phyloP scores from a whole-genome alignment of 2,113 vertebrate species.

The Megaleporinus macrocephalus region DNA sequence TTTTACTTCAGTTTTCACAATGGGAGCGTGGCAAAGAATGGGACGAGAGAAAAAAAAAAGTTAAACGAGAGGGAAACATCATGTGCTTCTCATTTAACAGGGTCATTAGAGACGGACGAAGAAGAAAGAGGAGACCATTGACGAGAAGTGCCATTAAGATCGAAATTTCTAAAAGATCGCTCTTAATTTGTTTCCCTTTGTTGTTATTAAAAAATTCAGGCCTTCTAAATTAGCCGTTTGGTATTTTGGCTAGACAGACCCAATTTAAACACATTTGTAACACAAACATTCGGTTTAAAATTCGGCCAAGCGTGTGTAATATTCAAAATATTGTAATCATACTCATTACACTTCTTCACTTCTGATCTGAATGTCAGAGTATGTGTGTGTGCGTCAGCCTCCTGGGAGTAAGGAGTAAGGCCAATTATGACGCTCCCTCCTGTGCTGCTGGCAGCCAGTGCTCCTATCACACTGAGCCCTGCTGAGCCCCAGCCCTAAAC shows the following conservation, averaged over 20 bases:
- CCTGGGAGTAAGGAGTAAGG: slow-evolving; percentile 13
- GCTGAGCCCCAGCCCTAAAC: slow-evolving; percentile 24
- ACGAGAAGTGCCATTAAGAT: slow-evolving; percentile 29
- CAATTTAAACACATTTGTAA: slow-evolving; percentile 5
- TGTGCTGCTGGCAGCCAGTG: slow-evolving; percentile 8
- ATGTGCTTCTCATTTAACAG: slow-evolving; percentile 76
- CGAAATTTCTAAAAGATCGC: slow-evolving; percentile 32
- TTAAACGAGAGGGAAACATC: slow-evolving; percentile 53
- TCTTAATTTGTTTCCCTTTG: slow-evolving; percentile 25
- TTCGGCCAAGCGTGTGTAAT: not conserved
- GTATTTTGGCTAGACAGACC: slow-evolving; percentile 7
- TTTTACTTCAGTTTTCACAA: slow-evolving; percentile 50
- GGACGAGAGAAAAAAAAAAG: slow-evolving; percentile 50
- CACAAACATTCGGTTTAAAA: not conserved
- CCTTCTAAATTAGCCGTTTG: not conserved
- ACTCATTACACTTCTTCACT: not conserved
- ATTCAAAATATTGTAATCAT: slow-evolving; percentile 12
- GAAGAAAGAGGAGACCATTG: slow-evolving; percentile 61
- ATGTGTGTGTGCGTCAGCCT: slow-evolving; percentile 8
- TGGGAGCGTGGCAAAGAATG: slow-evolving; percentile 56
- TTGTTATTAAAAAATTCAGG: slow-evolving; percentile 17
- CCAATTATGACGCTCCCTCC: slow-evolving; percentile 23
- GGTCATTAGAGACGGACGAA: slow-evolving; percentile 60
- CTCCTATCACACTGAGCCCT: not conserved
- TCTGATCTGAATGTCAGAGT: not conserved